Evolutionary conservation across 2,888 invertebrate genomes (phyloP).

Genomic region (Stenodema calcarata): DNA sequence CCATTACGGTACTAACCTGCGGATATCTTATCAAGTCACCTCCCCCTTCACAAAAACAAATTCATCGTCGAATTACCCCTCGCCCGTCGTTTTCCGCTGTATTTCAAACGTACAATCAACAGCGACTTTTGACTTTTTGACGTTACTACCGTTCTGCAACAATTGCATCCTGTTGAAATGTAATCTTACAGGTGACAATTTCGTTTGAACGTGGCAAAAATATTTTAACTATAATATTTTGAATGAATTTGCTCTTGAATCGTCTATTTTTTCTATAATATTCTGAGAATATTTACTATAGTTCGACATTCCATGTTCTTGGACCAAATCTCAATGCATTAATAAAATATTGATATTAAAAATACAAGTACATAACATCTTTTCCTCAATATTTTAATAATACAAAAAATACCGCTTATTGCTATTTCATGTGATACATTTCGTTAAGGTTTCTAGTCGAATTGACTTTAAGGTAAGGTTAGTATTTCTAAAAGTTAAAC

Average conservation of each 20-base stretch:
- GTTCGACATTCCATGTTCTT: slow-evolving; percentile 3
- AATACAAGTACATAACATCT: neutral
- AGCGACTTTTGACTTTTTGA: neutral
- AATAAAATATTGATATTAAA: neutral
- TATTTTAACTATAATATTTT: neutral
- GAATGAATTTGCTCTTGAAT: neutral
- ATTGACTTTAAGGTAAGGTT: slow-evolving; percentile 45
- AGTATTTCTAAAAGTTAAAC: slow-evolving; percentile 31
- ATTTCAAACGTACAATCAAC: neutral
- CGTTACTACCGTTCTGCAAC: neutral
- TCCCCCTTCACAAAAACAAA: neutral
- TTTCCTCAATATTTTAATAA: neutral
- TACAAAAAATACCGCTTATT: slow-evolving; percentile 24
- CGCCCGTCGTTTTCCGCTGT: neutral
- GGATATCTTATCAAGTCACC: neutral
- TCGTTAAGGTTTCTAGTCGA: slow-evolving; percentile 48
- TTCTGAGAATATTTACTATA: neutral
- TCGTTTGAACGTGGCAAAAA: neutral
- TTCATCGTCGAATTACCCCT: neutral
- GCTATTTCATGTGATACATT: slow-evolving; percentile 42
- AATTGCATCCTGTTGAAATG: neutral
- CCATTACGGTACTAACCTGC: neutral
- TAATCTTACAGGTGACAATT: neutral
- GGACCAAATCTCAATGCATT: slow-evolving; percentile 8
- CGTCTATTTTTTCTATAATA: neutral